phyloP scores from a whole-genome alignment of 1,140 invertebrate genomes.

The Euura lappo region DNA sequence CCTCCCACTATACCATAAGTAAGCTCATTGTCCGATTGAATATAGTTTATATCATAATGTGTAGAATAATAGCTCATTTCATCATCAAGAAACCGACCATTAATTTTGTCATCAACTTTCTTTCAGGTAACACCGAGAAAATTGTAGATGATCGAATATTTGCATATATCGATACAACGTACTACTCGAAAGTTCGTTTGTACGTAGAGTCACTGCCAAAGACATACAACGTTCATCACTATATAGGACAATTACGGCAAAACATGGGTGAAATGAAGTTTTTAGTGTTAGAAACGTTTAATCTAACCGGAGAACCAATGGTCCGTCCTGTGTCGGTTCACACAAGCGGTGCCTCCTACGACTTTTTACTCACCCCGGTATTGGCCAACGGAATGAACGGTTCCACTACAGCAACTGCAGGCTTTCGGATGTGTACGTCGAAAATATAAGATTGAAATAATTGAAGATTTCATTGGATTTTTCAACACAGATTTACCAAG shows the following conservation, averaged over 20 bases:
- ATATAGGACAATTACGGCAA: conserved; percentile 47
- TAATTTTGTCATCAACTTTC: background rate
- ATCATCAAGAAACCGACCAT: background rate
- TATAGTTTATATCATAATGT: background rate
- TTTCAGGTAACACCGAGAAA: background rate
- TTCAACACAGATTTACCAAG: background rate
- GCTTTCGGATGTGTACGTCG: conserved; percentile 51
- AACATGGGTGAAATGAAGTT: conserved; percentile 24
- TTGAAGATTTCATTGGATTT: background rate
- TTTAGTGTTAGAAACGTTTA: conserved; percentile 24
- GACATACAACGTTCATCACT: conserved; percentile 45
- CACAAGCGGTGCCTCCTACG: conserved; percentile 40
- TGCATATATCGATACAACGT: background rate
- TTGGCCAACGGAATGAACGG: conserved; percentile 43
- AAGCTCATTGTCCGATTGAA: background rate
- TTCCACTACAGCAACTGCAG: conserved; percentile 49
- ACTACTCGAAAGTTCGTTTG: conserved; percentile 23
- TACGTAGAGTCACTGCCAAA: conserved; percentile 48
- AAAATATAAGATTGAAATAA: conserved; percentile 24
- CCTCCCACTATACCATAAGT: background rate
- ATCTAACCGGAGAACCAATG: conserved; percentile 20
- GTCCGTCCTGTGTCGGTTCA: conserved; percentile 38
- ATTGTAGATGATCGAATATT: background rate
- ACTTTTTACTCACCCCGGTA: conserved; percentile 51
- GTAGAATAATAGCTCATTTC: background rate